Evolutionary conservation across 1,140 invertebrate genomes (phyloP).

Genomic region (Trichomalopsis sarcophagae): DNA sequence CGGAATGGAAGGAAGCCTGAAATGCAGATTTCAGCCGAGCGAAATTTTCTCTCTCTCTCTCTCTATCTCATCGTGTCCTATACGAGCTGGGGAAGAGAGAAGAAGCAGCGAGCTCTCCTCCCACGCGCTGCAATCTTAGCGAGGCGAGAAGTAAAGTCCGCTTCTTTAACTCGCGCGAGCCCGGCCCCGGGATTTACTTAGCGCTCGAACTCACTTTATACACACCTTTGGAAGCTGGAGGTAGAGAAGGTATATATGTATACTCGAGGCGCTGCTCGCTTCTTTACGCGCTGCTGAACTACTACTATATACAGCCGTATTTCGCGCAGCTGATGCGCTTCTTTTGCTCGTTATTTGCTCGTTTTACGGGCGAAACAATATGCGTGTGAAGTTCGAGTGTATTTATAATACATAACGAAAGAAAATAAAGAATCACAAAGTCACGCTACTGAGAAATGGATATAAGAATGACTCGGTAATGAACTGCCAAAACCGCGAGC

Average conservation of each 20-base stretch:
- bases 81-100: neutral
- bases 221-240: neutral
- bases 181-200: constrained; percentile 62
- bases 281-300: neutral
- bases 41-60: constrained; percentile 56
- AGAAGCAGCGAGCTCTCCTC: neutral
- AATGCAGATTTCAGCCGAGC: constrained; percentile 71
- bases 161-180: constrained; percentile 23
- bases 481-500: neutral
- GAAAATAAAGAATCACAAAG: too few species aligned
- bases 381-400: neutral
- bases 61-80: constrained; percentile 56
- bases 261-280: neutral
- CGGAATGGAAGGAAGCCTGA: constrained; percentile 67
- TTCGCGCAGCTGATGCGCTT: neutral
- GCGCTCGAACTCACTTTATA: constrained; percentile 61
- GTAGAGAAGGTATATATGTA: neutral
- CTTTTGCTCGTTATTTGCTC: neutral
- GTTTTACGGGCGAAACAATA: neutral
- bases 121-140: neutral
- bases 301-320: neutral
- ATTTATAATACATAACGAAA: neutral
- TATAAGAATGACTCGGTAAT: neutral
- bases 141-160: constrained; percentile 12
- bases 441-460: neutral